These are phyloP conservation scores for Notechis scutatus DNA, from an alignment of 2,113 vertebrate species.

Conservation along the genomic window DNA sequence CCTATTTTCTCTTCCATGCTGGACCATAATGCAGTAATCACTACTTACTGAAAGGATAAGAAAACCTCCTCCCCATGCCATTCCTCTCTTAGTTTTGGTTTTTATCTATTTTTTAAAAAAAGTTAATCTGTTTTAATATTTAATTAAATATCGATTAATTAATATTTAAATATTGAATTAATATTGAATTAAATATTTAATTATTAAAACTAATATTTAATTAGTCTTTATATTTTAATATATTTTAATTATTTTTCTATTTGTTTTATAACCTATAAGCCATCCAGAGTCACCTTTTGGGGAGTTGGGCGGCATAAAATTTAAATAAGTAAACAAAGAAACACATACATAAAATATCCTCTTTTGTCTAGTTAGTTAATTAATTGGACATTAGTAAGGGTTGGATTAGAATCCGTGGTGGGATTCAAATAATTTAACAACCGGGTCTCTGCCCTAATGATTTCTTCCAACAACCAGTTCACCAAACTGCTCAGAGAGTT, in stretches of 20 bases:
- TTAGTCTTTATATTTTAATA: background rate
- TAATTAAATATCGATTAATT: background rate
- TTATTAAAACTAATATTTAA: no score
- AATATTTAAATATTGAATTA: background rate
- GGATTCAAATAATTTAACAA: no score
- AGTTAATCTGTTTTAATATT: background rate
- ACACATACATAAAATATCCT: background rate
- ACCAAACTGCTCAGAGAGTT: no score
- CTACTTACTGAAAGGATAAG: background rate
- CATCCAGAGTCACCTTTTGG: background rate
- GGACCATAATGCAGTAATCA: background rate
- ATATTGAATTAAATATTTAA: background rate
- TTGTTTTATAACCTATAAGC: background rate
- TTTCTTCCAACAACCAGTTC: no score
- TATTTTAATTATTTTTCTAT: background rate
- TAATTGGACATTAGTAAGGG: background rate
- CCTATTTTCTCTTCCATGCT: background rate
- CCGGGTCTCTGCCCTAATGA: no score
- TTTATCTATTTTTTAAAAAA: background rate
- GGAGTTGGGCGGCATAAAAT: background rate
- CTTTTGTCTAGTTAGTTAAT: background rate
- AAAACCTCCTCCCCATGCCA: background rate
- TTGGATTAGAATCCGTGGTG: background rate
- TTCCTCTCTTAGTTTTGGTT: background rate
- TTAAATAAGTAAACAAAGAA: background rate